Conservation (phyloP, 2,113 vertebrate species). For the Deroptyus accipitrinus region DNA sequence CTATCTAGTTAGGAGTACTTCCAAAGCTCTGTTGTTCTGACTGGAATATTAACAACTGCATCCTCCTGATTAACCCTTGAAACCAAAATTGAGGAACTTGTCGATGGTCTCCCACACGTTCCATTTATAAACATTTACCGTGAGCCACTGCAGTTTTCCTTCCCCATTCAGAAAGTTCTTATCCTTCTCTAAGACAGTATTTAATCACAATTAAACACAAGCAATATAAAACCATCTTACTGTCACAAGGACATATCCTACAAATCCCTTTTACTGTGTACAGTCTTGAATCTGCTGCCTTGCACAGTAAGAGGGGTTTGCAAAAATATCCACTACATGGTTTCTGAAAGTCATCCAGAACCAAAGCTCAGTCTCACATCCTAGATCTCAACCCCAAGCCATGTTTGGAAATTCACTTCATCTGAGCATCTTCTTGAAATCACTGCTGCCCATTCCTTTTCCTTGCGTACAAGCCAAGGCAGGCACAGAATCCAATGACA, state of each 20-base stretch:
- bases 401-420: background rate
- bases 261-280: background rate
- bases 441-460: constrained; percentile 82
- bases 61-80: background rate
- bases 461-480: constrained; percentile 89
- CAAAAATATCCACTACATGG: background rate
- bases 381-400: background rate
- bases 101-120: background rate
- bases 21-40: background rate
- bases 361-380: background rate
- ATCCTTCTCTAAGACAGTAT: background rate
- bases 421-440: constrained; percentile 17
- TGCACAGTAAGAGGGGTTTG: background rate
- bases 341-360: background rate
- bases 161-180: background rate
- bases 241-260: background rate
- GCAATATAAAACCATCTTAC: background rate
- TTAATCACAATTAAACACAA: constrained; percentile 10
- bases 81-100: background rate
- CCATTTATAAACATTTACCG: background rate
- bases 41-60: background rate
- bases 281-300: background rate
- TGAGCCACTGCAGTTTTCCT: background rate
- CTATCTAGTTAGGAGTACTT: background rate
- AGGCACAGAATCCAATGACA: constrained; percentile 85